Base-by-base conservation (phyloP, 1,140 invertebrate species). In the Chionoecetes opilio region DNA sequence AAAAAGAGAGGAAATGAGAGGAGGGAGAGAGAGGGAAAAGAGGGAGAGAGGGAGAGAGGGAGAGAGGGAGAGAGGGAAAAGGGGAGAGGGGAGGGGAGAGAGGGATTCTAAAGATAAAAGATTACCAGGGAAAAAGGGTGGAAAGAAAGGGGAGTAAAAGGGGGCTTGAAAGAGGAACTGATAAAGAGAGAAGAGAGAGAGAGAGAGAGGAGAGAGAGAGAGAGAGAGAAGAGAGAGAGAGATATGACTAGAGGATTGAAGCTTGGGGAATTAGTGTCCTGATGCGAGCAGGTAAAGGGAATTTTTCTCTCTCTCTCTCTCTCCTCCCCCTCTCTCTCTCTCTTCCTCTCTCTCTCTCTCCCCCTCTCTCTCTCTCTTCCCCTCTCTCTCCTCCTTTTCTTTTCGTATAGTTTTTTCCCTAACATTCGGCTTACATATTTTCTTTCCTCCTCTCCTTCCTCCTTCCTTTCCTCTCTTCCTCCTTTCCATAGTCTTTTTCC, bases 341-440 rank as follows among this genome's bases (percentile, higher is more conserved):
- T 84, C 82, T n/a, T n/a, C 29, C 82, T n/a, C 82, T 84, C 82
- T n/a, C 21, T 29, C 35, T 38, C 86, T 88, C 86, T 21, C 86
- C 38, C 21, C 11, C 86, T 88, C 2, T 38, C 2, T 53, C 8
- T 53, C 46, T 53, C 46, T 53, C 46, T 53, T 11, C 35, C 87
- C 35, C 38, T 38, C 87, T 89, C n/a, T 32, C 88, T 90, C 88
- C 46, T 29, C 26, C 41, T 6, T 29, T 5, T 41, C 17, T 37
- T 26, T 32, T 26, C 29, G n/a, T 31, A 1, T 38, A 32, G 6
- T 38, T 38, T 37, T 31, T 38, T 89, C 29, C 38, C 38, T 89
- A n/a, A 17, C n/a, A n/a, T n/a, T n/a, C n/a, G n/a, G n/a, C n/a
- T n/a, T n/a, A n/a, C n/a, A n/a, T 89, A 11, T 46, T 29, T 46